These are phyloP conservation scores for Gracilinanus agilis DNA, from an alignment of 2,113 vertebrate species.

Conservation along the genomic window DNA sequence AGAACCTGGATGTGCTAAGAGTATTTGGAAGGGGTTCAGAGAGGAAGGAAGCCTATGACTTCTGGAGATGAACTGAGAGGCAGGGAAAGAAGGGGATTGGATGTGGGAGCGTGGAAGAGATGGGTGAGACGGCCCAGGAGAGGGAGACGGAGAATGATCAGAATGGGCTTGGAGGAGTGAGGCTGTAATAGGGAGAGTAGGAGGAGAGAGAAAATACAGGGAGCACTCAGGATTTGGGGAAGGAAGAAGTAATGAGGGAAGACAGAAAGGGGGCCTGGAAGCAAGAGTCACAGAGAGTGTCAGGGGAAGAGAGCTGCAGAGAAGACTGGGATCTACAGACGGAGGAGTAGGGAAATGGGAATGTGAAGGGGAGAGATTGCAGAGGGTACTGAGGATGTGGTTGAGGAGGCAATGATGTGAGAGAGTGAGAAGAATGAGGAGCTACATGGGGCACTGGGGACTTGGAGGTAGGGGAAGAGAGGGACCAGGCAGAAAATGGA, in stretches of 20 bases:
- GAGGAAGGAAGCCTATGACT: background rate
- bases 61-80: background rate
- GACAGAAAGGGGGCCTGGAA: background rate
- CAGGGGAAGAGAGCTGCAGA: background rate
- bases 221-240: background rate
- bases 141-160: background rate
- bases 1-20: too few species aligned
- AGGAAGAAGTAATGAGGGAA: slow-evolving; percentile 1
- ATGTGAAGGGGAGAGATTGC: background rate
- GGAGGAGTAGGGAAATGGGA: background rate
- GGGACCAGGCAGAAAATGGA: background rate
- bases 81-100: background rate
- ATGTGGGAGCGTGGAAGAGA: background rate
- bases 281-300: background rate
- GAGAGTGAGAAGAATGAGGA: background rate
- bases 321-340: background rate
- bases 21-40: too few species aligned
- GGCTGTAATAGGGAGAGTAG: background rate
- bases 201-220: background rate
- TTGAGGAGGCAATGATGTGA: background rate
- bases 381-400: background rate
- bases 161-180: background rate
- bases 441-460: background rate
- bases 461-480: background rate
- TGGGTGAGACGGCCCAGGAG: background rate